These are phyloP conservation scores for Apamea monoglypha DNA, from an alignment of 2,888 invertebrate species.

Conservation along the genomic window DNA sequence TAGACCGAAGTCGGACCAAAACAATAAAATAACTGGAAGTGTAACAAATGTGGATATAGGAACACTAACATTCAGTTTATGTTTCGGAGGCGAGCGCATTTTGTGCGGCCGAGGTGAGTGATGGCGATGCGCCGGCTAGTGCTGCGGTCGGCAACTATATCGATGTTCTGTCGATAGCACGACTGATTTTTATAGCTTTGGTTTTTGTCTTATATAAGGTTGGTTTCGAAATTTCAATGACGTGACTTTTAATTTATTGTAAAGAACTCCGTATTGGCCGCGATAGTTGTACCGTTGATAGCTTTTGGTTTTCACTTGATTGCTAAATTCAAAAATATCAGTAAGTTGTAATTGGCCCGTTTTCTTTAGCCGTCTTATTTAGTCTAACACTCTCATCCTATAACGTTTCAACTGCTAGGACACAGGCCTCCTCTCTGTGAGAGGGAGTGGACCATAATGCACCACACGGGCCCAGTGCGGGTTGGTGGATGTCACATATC, in stretches of 20 bases:
- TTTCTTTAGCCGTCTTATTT: not conserved
- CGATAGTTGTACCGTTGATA: not conserved
- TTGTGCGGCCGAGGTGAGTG: constrained; percentile 50
- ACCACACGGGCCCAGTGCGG: not conserved
- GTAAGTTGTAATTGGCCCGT: not conserved
- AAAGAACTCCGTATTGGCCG: too few relatives aligned
- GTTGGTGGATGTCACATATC: not conserved
- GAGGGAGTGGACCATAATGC: not conserved
- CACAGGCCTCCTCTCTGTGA: not conserved
- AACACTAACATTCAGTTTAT: constrained; percentile 59
- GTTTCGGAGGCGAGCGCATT: constrained; percentile 54
- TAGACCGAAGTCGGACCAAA: constrained; percentile 18
- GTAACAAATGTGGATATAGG: constrained; percentile 52
- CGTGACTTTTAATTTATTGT: not conserved
- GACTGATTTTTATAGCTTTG: constrained; percentile 9
- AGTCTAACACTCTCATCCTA: not conserved
- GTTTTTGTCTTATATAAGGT: not conserved
- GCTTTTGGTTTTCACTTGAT: not conserved
- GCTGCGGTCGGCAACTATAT: constrained; percentile 35
- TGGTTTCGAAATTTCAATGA: not conserved
- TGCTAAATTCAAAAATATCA: not conserved
- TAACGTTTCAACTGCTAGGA: not conserved
- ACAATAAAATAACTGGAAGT: constrained; percentile 49
- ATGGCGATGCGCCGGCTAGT: constrained; percentile 52
- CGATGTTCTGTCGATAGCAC: constrained; percentile 31